phyloP scores from a whole-genome alignment of 2,113 vertebrate genomes.

The Solenodon paradoxus region DNA sequence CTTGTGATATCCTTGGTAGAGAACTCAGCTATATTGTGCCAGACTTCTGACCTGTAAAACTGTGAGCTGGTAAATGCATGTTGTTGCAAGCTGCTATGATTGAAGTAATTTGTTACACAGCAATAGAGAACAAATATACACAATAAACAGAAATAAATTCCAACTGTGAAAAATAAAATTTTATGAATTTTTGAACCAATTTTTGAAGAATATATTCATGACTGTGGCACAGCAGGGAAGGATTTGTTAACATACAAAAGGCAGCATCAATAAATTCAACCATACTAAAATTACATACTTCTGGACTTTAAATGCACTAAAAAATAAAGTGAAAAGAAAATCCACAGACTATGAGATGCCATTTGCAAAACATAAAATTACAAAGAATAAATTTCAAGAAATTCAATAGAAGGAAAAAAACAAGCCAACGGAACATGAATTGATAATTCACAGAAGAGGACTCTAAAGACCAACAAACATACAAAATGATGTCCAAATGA shows the following conservation, averaged over 20 bases:
- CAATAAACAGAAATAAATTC: slow-evolving; percentile 31
- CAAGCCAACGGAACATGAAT: background rate
- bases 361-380: slow-evolving; percentile 36
- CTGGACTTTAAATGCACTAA: background rate
- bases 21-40: background rate
- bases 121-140: background rate
- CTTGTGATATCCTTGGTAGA: background rate
- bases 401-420: background rate
- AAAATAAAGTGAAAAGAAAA: slow-evolving; percentile 41
- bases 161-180: background rate
- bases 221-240: background rate
- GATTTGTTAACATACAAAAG: slow-evolving; percentile 41
- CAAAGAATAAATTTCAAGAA: slow-evolving; percentile 19
- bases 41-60: background rate
- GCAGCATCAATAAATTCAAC: background rate
- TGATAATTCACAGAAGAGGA: slow-evolving; percentile 27
- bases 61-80: background rate
- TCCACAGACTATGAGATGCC: background rate
- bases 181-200: background rate
- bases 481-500: background rate
- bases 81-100: background rate
- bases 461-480: background rate
- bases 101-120: background rate
- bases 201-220: slow-evolving; percentile 34
- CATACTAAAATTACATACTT: background rate